Conservation (phyloP, 2,888 invertebrate genomes). For the Periphyllus acericola region DNA sequence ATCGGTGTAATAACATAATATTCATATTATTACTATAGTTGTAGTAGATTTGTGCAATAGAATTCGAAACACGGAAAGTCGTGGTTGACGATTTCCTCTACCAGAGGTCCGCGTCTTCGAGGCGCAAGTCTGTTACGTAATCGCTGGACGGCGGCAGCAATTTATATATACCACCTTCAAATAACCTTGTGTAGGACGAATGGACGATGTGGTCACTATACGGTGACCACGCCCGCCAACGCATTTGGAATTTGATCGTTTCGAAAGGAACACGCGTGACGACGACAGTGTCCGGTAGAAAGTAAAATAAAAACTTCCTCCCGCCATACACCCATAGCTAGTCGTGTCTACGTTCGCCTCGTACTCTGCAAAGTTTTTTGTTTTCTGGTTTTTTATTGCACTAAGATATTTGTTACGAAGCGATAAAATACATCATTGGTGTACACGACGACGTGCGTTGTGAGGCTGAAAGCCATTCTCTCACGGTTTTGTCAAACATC, state of each 20-base stretch:
- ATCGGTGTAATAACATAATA: too few species aligned
- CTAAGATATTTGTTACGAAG: not conserved
- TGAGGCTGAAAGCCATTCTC: too few species aligned
- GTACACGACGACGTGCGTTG: too few species aligned
- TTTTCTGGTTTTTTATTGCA: not conserved
- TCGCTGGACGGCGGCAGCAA: not conserved
- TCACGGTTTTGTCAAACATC: too few species aligned
- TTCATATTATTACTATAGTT: too few species aligned
- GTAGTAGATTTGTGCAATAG: too few species aligned
- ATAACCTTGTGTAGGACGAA: not conserved
- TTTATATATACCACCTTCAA: not conserved
- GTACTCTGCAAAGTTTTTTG: not conserved
- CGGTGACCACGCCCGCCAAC: conserved; percentile 26
- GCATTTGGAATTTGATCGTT: conserved; percentile 21
- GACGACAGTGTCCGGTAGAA: conserved; percentile 45
- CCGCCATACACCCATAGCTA: not conserved
- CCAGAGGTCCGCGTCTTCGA: not conserved
- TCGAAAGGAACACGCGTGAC: conserved; percentile 40
- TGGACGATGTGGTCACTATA: not conserved
- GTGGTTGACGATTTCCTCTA: not conserved
- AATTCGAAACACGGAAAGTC: not conserved
- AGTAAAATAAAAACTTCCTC: conserved; percentile 34
- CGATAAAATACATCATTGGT: not conserved
- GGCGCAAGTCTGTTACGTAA: not conserved
- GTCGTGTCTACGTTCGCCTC: not conserved